These are phyloP conservation scores for Amyelois transitella DNA, from an alignment of 1,140 invertebrate species.

Conservation along the genomic window DNA sequence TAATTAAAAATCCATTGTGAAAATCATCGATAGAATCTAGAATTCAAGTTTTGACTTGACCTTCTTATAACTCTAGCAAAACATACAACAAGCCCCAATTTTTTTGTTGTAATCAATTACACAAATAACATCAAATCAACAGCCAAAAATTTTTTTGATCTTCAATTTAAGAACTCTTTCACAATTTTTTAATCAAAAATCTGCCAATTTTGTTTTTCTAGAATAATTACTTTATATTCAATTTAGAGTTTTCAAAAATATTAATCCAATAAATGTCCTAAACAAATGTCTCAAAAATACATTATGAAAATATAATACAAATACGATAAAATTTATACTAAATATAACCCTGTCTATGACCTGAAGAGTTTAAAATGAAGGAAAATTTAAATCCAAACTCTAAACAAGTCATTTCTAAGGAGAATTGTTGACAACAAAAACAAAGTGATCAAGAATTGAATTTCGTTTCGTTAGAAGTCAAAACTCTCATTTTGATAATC, in stretches of 20 bases:
- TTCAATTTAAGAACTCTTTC: background rate
- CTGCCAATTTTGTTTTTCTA: constrained; percentile 58
- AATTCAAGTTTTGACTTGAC: constrained; percentile 40
- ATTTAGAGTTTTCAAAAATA: constrained; percentile 72
- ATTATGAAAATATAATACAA: constrained; percentile 74
- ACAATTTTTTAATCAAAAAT: constrained; percentile 9
- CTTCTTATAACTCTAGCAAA: constrained; percentile 18
- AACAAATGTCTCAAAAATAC: constrained; percentile 73
- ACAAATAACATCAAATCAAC: constrained; percentile 3
- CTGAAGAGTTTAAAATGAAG: constrained; percentile 69
- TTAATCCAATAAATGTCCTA: constrained; percentile 71
- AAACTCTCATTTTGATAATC: constrained; percentile 1
- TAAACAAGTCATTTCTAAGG: constrained; percentile 58
- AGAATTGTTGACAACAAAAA: constrained; percentile 23
- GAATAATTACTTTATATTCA: constrained; percentile 56
- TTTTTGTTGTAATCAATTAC: background rate
- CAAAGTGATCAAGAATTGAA: constrained; percentile 22
- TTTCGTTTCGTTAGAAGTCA: constrained; percentile 10
- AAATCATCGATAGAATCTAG: constrained; percentile 45
- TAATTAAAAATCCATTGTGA: constrained; percentile 51
- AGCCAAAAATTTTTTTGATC: constrained; percentile 3
- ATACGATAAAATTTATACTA: constrained; percentile 75
- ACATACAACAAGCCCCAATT: constrained; percentile 5
- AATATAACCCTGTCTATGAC: constrained; percentile 74
- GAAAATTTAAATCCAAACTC: constrained; percentile 55